These are phyloP conservation scores for Gadus macrocephalus DNA, from an alignment of 2,113 vertebrate genomes.

Conservation along the genomic window DNA sequence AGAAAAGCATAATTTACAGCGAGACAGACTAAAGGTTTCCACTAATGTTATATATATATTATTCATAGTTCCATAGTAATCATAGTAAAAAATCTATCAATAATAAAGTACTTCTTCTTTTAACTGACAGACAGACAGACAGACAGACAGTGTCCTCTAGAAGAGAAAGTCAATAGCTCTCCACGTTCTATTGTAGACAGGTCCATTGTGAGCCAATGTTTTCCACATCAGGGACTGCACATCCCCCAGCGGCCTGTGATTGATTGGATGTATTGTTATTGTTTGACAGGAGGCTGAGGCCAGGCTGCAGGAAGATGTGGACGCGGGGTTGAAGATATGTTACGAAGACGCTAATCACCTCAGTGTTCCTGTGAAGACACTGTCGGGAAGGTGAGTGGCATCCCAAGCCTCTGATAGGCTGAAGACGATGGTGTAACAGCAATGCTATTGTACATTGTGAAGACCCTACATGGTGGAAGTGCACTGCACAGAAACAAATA, in stretches of 20 bases:
- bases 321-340: slow-evolving; percentile 74
- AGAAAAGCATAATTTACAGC: no score
- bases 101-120: no score
- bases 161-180: no score
- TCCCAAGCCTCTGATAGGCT: neutral
- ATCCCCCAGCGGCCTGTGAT: no score
- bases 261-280: neutral
- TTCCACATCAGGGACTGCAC: no score
- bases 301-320: slow-evolving; percentile 70
- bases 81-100: no score
- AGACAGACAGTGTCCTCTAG: no score
- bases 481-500: neutral
- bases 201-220: no score
- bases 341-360: slow-evolving; percentile 75
- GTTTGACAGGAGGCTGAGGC: slow-evolving; percentile 77
- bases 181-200: no score
- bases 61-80: no score
- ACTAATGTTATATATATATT: neutral
- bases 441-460: neutral
- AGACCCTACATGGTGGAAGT: neutral
- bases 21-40: no score
- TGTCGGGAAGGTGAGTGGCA: slow-evolving; percentile 81
- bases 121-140: no score
- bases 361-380: slow-evolving; percentile 81
- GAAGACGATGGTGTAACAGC: neutral